Percentiles rank a stretch among this genome's conserved stretches.
Evolutionary conservation across 2,113 vertebrate genomes (phyloP).

Genomic region (Phrynocephalus versicolor): DNA sequence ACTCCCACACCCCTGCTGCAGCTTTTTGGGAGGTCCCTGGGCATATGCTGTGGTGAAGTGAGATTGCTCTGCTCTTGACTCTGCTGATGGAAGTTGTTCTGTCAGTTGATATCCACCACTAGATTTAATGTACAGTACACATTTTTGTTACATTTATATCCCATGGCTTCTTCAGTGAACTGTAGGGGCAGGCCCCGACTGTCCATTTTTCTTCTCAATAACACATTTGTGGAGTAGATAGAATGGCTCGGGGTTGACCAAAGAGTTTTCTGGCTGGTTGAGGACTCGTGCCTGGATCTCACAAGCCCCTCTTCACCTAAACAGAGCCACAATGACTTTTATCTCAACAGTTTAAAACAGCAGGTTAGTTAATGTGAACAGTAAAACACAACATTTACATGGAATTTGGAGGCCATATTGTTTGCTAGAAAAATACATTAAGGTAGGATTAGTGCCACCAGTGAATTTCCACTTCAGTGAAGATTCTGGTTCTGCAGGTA

Average conservation of each 20-base stretch:
- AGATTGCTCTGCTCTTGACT: too few relatives aligned
- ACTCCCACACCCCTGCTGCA: too few relatives aligned
- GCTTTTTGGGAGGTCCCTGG: too few relatives aligned
- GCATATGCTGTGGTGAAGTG: too few relatives aligned
- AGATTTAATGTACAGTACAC: too few relatives aligned
- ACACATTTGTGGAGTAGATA: not conserved
- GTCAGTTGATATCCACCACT: too few relatives aligned
- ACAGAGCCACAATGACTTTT: too few relatives aligned
- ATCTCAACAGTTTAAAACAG: not conserved
- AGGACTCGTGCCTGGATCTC: too few relatives aligned
- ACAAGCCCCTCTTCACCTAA: too few relatives aligned
- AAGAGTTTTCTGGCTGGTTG: too few relatives aligned
- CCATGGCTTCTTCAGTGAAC: not conserved
- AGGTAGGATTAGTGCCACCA: not conserved
- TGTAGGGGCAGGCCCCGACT: not conserved
- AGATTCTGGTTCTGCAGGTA: not conserved
- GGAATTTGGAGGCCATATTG: not conserved
- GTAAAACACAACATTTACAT: not conserved
- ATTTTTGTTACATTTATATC: not conserved
- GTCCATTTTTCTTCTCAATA: not conserved
- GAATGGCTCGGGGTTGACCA: not conserved
- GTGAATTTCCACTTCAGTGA: not conserved
- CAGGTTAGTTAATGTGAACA: too few relatives aligned
- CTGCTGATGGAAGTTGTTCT: too few relatives aligned
- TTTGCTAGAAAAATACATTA: not conserved